Evolutionary conservation across 2,888 invertebrate genomes (phyloP).

Genomic region (Camptogramma bilineatum): DNA sequence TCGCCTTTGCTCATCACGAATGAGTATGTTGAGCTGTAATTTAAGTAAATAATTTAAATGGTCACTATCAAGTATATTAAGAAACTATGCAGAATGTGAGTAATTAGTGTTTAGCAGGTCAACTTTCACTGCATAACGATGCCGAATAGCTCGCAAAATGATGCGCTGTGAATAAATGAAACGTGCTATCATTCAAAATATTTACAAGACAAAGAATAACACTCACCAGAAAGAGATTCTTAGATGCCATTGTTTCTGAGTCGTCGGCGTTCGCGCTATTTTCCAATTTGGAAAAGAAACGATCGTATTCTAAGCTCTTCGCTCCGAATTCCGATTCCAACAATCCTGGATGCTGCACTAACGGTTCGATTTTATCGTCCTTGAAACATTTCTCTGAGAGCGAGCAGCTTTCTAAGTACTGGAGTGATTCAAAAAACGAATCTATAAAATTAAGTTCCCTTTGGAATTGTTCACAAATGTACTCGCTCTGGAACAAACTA

Average conservation of each 20-base stretch:
- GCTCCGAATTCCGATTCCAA: slow-evolving; percentile 58
- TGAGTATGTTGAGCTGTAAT: slow-evolving; percentile 81
- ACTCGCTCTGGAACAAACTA: slow-evolving; percentile 66
- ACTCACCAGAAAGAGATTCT: slow-evolving; percentile 83
- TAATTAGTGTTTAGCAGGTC: slow-evolving; percentile 20
- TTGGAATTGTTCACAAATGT: slow-evolving; percentile 76
- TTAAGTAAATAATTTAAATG: slow-evolving; percentile 24
- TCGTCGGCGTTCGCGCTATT: slow-evolving; percentile 67
- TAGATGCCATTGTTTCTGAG: slow-evolving; percentile 78
- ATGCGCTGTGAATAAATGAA: slow-evolving; percentile 46
- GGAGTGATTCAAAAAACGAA: slow-evolving; percentile 79
- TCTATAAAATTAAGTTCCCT: slow-evolving; percentile 80
- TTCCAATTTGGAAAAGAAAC: slow-evolving; percentile 70
- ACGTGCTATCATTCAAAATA: slow-evolving; percentile 52
- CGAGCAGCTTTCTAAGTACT: slow-evolving; percentile 75
- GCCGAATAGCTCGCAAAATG: slow-evolving; percentile 36
- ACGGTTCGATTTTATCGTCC: slow-evolving; percentile 60
- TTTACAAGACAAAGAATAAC: slow-evolving; percentile 73
- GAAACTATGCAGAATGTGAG: slow-evolving; percentile 6
- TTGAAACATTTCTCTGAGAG: slow-evolving; percentile 63
- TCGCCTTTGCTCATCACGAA: slow-evolving; percentile 81
- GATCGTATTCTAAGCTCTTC: slow-evolving; percentile 64
- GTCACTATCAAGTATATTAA: not conserved
- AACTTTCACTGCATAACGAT: slow-evolving; percentile 39
- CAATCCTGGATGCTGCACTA: slow-evolving; percentile 52